Conservation (phyloP, 1,140 invertebrate species). For the Penaeus vannamei region DNA sequence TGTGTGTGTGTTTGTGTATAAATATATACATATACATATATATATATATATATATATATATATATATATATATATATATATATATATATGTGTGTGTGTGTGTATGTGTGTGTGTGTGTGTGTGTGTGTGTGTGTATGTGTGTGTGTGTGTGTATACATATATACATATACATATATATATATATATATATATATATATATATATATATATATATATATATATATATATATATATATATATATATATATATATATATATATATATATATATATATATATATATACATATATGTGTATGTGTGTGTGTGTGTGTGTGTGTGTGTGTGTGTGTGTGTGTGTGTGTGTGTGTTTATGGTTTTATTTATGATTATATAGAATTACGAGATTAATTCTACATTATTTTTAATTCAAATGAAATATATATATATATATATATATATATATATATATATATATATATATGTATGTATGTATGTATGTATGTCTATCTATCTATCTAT, state of each 20-base stretch:
- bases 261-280: constrained; percentile 29
- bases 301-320: constrained; percentile 1
- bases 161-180: constrained; percentile 25
- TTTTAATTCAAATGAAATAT: too few relatives aligned
- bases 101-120: constrained; percentile 18
- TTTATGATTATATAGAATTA: too few relatives aligned
- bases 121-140: neutral
- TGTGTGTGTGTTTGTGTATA: neutral
- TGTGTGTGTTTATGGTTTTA: too few relatives aligned
- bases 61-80: neutral
- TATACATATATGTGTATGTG: constrained; percentile 33
- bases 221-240: constrained; percentile 26
- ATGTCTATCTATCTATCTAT: too few relatives aligned
- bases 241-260: constrained; percentile 17
- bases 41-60: neutral
- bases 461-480: too few relatives aligned
- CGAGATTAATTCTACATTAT: too few relatives aligned
- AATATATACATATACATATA: constrained; percentile 26
- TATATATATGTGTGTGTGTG: constrained; percentile 2
- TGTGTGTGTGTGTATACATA: constrained; percentile 1
- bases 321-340: too few relatives aligned
- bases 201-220: constrained; percentile 31
- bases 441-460: too few relatives aligned
- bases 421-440: too few relatives aligned
- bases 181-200: constrained; percentile 27